A percentile compares a stretch with the other conserved stretches of the same genome.
Conservation (phyloP, 1,140 invertebrate genomes). For the Lamellibrachia luymesi region DNA sequence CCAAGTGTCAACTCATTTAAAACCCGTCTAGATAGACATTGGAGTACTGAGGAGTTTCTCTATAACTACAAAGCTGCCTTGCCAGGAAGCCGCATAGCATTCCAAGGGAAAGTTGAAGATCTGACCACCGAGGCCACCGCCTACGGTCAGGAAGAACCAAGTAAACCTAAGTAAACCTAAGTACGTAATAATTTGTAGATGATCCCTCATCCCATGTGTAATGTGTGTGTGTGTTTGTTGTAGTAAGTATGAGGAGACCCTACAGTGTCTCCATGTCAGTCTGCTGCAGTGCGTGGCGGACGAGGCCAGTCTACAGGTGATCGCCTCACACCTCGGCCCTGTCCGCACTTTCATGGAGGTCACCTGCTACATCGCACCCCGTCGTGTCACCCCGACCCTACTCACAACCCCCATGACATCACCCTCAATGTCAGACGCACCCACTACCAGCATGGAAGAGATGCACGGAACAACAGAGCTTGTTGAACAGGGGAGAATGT, state of each 20-base stretch:
- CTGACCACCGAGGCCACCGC: too few species aligned
- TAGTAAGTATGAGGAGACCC: background rate
- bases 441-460: background rate
- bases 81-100: too few species aligned
- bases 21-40: too few species aligned
- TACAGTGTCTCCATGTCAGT: background rate
- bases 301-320: background rate
- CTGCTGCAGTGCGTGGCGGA: background rate
- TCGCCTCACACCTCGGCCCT: background rate
- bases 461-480: background rate
- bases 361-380: background rate
- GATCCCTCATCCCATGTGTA: too few species aligned
- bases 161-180: too few species aligned
- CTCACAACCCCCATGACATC: background rate
- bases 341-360: background rate
- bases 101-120: too few species aligned
- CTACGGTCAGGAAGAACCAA: too few species aligned
- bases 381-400: background rate
- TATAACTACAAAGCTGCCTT: too few species aligned
- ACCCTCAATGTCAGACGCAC: background rate
- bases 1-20: too few species aligned
- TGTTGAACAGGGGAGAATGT: background rate
- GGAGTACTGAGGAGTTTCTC: too few species aligned
- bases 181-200: too few species aligned
- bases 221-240: background rate